Conservation (phyloP, 2,797 vertebrate species). For the Podarcis siculus region DNA sequence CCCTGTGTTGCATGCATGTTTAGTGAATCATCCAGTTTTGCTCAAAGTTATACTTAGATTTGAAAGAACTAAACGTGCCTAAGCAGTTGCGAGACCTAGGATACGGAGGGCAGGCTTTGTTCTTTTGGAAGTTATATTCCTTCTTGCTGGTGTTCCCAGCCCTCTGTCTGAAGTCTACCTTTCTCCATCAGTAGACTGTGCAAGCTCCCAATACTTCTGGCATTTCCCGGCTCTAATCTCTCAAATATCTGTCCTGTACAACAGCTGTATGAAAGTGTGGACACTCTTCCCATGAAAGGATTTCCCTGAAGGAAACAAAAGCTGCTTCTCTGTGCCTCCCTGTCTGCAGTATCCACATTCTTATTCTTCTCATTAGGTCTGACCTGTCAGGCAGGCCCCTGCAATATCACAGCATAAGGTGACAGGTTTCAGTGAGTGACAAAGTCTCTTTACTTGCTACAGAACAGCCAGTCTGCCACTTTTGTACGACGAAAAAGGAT, state of each 20-base stretch:
- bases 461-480: slow-evolving; percentile 78
- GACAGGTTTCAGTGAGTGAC: slow-evolving; percentile 76
- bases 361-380: slow-evolving; percentile 82
- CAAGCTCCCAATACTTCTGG: slow-evolving; percentile 5
- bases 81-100: accelerated
- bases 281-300: slow-evolving; percentile 62
- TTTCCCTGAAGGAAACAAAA: slow-evolving; percentile 74
- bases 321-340: slow-evolving; percentile 65
- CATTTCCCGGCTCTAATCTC: slow-evolving; percentile 48
- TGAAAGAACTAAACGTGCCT: not conserved
- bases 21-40: not conserved
- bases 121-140: slow-evolving; percentile 13
- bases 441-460: slow-evolving; percentile 81
- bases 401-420: slow-evolving; percentile 75
- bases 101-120: not conserved
- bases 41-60: not conserved
- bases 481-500: slow-evolving; percentile 62
- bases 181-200: not conserved
- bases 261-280: slow-evolving; percentile 49
- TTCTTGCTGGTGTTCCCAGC: not conserved
- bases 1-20: not conserved
- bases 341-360: slow-evolving; percentile 67
- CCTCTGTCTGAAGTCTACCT: not conserved
- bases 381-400: slow-evolving; percentile 75
- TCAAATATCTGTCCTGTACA: slow-evolving; percentile 49